These are phyloP conservation scores for Panzeria rudis DNA, from an alignment of 2,888 invertebrate species.

Conservation along the genomic window DNA sequence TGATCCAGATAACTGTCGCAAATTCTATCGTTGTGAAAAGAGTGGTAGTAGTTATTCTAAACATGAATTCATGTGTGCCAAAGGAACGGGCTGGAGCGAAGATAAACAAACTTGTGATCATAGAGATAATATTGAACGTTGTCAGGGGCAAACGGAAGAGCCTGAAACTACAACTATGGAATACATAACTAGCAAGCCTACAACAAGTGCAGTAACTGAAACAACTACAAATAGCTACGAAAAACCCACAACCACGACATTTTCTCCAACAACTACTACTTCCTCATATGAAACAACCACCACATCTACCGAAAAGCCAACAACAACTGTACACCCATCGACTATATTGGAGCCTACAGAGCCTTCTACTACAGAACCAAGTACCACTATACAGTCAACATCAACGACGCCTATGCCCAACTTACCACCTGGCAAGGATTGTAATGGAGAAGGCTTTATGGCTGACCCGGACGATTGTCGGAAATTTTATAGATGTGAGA, in stretches of 20 bases:
- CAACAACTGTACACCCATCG: slow-evolving; percentile 36
- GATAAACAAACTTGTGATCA: slow-evolving; percentile 86
- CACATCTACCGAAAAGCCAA: slow-evolving; percentile 18
- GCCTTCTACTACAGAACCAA: slow-evolving; percentile 28
- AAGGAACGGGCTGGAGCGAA: slow-evolving; percentile 88
- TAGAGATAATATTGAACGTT: slow-evolving; percentile 81
- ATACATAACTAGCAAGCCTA: slow-evolving; percentile 25
- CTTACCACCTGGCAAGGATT: slow-evolving; percentile 83
- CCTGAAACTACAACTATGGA: slow-evolving; percentile 68
- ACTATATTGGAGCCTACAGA: slow-evolving; percentile 67
- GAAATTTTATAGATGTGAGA: slow-evolving; percentile 86
- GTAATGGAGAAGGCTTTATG: slow-evolving; percentile 87
- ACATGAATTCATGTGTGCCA: slow-evolving; percentile 86
- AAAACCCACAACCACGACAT: slow-evolving; percentile 31
- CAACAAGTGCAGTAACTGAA: slow-evolving; percentile 47
- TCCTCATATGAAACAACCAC: slow-evolving; percentile 52
- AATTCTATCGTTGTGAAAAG: slow-evolving; percentile 86
- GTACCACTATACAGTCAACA: slow-evolving; percentile 65
- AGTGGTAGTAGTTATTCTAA: slow-evolving; percentile 83
- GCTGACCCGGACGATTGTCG: slow-evolving; percentile 86
- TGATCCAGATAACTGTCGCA: slow-evolving; percentile 86
- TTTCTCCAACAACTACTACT: slow-evolving; percentile 51
- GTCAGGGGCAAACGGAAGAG: slow-evolving; percentile 76
- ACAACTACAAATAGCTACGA: slow-evolving; percentile 76
- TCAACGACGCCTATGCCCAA: slow-evolving; percentile 77